Conservation (phyloP, 2,113 vertebrate species). For the Mormyrus iriodes region DNA sequence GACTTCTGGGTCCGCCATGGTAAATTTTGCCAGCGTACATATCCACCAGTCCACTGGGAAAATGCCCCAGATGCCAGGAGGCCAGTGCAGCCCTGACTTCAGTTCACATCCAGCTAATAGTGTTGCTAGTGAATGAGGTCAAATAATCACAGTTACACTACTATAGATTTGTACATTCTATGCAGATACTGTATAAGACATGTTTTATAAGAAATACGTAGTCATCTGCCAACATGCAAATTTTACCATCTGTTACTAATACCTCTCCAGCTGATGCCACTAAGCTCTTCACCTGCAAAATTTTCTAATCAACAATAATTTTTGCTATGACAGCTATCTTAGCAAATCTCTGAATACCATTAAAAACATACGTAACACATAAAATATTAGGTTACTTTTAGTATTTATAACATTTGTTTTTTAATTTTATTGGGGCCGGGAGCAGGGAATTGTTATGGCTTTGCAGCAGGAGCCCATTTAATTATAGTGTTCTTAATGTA, state of each 20-base stretch:
- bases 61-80: background rate
- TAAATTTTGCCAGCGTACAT: background rate
- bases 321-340: background rate
- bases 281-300: background rate
- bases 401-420: background rate
- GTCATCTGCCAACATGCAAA: background rate
- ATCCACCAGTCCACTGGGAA: background rate
- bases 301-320: background rate
- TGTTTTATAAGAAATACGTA: background rate
- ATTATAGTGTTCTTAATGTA: background rate
- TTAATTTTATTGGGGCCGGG: background rate
- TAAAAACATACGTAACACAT: background rate
- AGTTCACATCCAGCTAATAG: background rate
- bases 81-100: background rate
- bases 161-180: background rate
- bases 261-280: background rate
- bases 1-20: background rate
- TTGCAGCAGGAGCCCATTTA: background rate
- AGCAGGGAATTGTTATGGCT: background rate
- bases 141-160: background rate
- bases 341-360: background rate
- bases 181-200: background rate
- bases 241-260: background rate
- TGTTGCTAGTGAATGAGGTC: background rate
- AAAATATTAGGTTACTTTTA: background rate